Conservation (phyloP, 2,797 vertebrate species). For the Neoniphon sammara region DNA sequence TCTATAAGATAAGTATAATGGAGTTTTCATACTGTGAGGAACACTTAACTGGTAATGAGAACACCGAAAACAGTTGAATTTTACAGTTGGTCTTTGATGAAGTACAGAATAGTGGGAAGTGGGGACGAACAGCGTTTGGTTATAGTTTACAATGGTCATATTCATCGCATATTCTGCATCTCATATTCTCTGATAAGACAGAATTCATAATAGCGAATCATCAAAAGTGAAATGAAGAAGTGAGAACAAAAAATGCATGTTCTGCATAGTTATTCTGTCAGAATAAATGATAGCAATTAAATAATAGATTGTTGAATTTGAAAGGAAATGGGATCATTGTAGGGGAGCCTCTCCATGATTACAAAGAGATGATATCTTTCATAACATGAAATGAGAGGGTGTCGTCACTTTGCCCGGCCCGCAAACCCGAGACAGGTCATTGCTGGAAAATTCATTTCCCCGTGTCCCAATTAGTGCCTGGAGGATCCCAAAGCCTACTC, state of each 20-base stretch:
- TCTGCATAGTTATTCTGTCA: slow-evolving; percentile 67
- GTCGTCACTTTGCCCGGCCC: slow-evolving; percentile 67
- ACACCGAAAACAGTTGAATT: slow-evolving; percentile 41
- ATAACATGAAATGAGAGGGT: slow-evolving; percentile 67
- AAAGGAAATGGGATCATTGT: slow-evolving; percentile 76
- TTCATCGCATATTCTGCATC: slow-evolving; percentile 46
- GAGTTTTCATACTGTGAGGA: slow-evolving; percentile 30
- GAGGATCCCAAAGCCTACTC: slow-evolving; percentile 63
- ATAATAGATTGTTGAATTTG: slow-evolving; percentile 79
- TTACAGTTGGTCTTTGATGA: slow-evolving; percentile 39
- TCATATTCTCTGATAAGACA: slow-evolving; percentile 55
- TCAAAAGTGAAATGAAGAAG: slow-evolving; percentile 62
- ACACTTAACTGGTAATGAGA: slow-evolving; percentile 9
- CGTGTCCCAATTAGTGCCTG: slow-evolving; percentile 76
- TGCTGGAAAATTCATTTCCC: slow-evolving; percentile 74
- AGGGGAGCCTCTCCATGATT: slow-evolving; percentile 64
- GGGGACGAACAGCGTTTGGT: slow-evolving; percentile 33
- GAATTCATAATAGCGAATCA: slow-evolving; percentile 62
- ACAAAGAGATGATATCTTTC: slow-evolving; percentile 71
- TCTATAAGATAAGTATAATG: slow-evolving; percentile 47
- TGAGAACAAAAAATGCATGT: slow-evolving; percentile 52
- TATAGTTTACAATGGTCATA: slow-evolving; percentile 50
- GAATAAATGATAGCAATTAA: slow-evolving; percentile 80
- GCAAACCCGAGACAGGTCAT: slow-evolving; percentile 69
- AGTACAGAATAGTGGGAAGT: slow-evolving; percentile 11